A percentile compares a stretch with the other conserved stretches of the same genome.
Evolutionary conservation across 2,113 vertebrate species (phyloP).

Genomic region (Mormyrus lacerda): DNA sequence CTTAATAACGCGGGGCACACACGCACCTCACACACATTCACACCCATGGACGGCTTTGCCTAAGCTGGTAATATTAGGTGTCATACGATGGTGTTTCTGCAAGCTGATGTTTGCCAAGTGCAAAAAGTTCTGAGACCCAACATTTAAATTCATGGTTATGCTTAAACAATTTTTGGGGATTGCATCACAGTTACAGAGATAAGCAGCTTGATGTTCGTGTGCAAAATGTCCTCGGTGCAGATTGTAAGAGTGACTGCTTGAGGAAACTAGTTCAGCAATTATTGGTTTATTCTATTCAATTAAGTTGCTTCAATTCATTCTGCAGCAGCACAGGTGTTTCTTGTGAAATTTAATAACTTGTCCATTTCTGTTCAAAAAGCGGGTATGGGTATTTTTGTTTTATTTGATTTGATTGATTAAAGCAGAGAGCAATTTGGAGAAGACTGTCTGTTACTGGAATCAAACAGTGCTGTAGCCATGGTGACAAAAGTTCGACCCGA

Average conservation of each 20-base stretch:
- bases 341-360: background rate
- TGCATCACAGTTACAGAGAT: background rate
- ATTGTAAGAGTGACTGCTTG: background rate
- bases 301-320: background rate
- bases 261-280: conserved; percentile 1
- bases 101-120: background rate
- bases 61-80: background rate
- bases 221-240: background rate
- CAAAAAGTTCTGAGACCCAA: background rate
- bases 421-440: background rate
- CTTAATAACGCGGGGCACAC: background rate
- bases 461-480: background rate
- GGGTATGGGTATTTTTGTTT: background rate
- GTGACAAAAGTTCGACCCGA: background rate
- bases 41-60: background rate
- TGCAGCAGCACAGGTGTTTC: background rate
- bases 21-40: background rate
- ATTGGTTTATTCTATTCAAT: background rate
- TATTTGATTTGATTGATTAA: background rate
- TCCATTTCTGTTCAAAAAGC: background rate
- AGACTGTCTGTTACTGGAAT: background rate
- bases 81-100: background rate
- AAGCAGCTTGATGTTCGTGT: background rate
- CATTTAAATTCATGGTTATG: no score
- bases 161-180: background rate